Evolutionary conservation across 23 tunicate genomes (phyloP), one percentile per base, ranked within the genome.

Genomic region (Ciona savignyi): DNA sequence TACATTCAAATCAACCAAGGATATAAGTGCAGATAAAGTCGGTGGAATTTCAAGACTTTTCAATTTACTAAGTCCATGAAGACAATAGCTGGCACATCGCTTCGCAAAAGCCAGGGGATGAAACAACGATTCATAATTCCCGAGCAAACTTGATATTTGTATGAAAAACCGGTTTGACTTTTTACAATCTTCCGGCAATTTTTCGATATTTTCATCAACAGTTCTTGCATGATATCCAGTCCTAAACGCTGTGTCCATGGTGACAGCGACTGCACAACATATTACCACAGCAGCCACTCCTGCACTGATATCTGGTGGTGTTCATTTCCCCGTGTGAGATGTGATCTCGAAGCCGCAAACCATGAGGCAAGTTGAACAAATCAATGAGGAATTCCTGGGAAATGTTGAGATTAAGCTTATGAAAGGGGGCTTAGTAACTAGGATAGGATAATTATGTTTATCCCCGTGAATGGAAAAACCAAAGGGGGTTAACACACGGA

Each of bases 311-410:
- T 66, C 78, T 35, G 4, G 1, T 4, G 78, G n/a, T 15, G 28
- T 29, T 64, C 78, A 81, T 48, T 51, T 81, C 78, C 6, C 85
- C 85, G 28, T 81, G 85, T 20, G 85, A 81, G 1, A 81, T 15
- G 30, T 73, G 85, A 73, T 81, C 85, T 23, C 85, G 78, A 6
- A 81, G 63, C 27, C 85, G 85, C 25, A 65, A 49, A 2, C 85
- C 85, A 15, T 72, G 73, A 1, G 66, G 73, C 20, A 71, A 66
- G n/a, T 27, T 49, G 66, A 81, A 81, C 4, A 81, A 20, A 35
- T 81, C 85, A 60, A 65, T 65, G 21, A 81, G 34, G 51, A 81
- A 25, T 1, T 71, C 78, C 85, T 81, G 78, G 15, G 56, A 42
- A 15, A 6, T 6, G 56, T 42, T 6, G 15, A 6, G 15, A 42